A percentile compares a stretch with the other conserved stretches of the same genome.
Evolutionary conservation across 2,797 vertebrate genomes (phyloP).

Genomic region (Sebastes goodei): DNA sequence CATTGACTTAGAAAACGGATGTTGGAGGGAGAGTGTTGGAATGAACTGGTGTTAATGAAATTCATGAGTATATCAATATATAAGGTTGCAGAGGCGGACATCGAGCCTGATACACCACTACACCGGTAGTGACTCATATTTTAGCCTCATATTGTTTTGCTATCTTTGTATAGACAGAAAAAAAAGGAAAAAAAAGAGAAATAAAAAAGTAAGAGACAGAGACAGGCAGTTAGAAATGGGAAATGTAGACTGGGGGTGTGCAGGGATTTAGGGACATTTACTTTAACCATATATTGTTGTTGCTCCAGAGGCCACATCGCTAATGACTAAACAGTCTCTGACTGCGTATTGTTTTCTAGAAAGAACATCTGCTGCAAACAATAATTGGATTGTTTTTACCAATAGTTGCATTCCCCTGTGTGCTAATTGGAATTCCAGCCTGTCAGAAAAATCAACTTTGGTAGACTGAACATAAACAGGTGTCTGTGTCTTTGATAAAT

Average conservation of each 20-base stretch:
- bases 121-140: not conserved
- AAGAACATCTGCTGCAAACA: conserved; percentile 68
- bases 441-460: conserved; percentile 65
- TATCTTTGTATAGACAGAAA: not conserved
- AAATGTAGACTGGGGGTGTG: not conserved
- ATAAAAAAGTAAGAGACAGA: not conserved
- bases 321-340: conserved; percentile 48
- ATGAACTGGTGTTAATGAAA: not conserved
- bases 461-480: conserved; percentile 60
- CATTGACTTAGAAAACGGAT: not conserved
- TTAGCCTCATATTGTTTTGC: not conserved
- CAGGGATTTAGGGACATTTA: conserved; percentile 29
- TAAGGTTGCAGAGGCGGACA: not conserved
- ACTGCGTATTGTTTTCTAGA: conserved; percentile 45
- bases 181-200: not conserved
- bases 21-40: not conserved
- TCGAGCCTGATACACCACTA: not conserved
- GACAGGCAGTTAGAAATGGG: conserved; percentile 8
- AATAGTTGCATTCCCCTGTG: conserved; percentile 51
- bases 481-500: conserved; percentile 47
- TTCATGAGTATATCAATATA: not conserved
- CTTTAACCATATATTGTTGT: conserved; percentile 38
- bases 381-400: conserved; percentile 71
- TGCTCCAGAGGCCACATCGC: conserved; percentile 37
- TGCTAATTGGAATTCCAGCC: conserved; percentile 59